Evolutionary conservation across 2,113 vertebrate species (phyloP).

Genomic region (Mandrillus leucophaeus): DNA sequence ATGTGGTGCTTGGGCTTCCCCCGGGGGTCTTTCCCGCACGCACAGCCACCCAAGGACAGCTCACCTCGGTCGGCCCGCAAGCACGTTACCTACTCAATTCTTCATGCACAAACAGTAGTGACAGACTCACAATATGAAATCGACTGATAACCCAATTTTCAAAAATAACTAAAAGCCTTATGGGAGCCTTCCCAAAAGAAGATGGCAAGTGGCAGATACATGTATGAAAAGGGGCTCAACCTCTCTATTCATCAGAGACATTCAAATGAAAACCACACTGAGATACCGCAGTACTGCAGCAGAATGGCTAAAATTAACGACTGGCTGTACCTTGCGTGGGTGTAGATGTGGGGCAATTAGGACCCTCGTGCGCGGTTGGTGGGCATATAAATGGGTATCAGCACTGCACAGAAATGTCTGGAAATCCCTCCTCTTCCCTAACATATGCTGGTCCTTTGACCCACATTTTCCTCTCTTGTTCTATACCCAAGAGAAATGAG

Average conservation of each 20-base stretch:
- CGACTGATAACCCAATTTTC: not conserved
- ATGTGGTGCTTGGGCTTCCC: not conserved
- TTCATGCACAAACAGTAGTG: too few species aligned
- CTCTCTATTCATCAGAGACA: not conserved
- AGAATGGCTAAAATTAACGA: not conserved
- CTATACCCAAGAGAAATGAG: too few species aligned
- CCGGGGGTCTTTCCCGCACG: accelerated
- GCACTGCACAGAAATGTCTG: not conserved
- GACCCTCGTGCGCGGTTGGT: too few species aligned
- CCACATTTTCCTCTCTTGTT: not conserved
- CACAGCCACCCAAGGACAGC: too few species aligned
- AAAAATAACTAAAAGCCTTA: not conserved
- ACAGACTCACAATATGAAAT: too few species aligned
- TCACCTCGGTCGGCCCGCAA: accelerated
- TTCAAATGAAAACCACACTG: not conserved
- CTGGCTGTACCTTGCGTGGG: not conserved
- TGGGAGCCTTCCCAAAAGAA: not conserved
- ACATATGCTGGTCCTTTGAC: not conserved
- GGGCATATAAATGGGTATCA: not conserved
- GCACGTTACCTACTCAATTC: too few species aligned
- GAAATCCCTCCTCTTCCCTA: not conserved
- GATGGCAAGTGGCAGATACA: not conserved
- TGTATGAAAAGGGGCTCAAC: not conserved
- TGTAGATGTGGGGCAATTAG: not conserved
- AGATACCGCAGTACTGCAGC: not conserved